phyloP scores from a whole-genome alignment of 2,113 vertebrate species.

The Limanda limanda region DNA sequence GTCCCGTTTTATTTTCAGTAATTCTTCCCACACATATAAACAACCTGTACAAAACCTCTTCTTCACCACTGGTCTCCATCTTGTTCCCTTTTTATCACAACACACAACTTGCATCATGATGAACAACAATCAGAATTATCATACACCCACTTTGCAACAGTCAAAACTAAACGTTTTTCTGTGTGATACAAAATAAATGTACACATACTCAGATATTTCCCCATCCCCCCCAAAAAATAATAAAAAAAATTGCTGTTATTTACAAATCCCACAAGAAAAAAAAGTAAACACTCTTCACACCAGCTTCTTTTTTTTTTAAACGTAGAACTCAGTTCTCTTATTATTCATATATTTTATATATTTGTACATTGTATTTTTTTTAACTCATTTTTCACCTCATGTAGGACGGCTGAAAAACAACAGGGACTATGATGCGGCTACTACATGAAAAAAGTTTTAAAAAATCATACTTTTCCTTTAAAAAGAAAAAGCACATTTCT shows the following conservation, averaged over 20 bases:
- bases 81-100: conserved; percentile 79
- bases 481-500: conserved; percentile 12
- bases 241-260: conserved; percentile 87
- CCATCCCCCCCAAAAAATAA: conserved; percentile 78
- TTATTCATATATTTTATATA: conserved; percentile 46
- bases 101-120: conserved; percentile 84
- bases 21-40: conserved; percentile 90
- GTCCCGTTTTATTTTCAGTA: conserved; percentile 87
- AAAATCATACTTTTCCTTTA: conserved; percentile 8
- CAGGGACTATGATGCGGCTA: conserved; percentile 49
- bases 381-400: conserved; percentile 22
- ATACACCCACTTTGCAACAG: conserved; percentile 87
- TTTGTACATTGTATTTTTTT: conserved; percentile 54
- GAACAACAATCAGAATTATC: conserved; percentile 87
- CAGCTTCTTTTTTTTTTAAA: conserved; percentile 53
- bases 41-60: conserved; percentile 89
- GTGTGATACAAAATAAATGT: conserved; percentile 92
- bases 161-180: conserved; percentile 88
- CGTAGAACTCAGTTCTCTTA: conserved; percentile 67
- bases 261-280: conserved; percentile 90
- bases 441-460: conserved; percentile 40
- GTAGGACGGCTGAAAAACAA: conserved; percentile 29
- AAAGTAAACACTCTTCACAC: conserved; percentile 87
- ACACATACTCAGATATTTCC: conserved; percentile 74
- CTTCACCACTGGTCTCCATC: conserved; percentile 76